phyloP scores from a whole-genome alignment of 2,888 invertebrate species.

The Anoplius nigerrimus region DNA sequence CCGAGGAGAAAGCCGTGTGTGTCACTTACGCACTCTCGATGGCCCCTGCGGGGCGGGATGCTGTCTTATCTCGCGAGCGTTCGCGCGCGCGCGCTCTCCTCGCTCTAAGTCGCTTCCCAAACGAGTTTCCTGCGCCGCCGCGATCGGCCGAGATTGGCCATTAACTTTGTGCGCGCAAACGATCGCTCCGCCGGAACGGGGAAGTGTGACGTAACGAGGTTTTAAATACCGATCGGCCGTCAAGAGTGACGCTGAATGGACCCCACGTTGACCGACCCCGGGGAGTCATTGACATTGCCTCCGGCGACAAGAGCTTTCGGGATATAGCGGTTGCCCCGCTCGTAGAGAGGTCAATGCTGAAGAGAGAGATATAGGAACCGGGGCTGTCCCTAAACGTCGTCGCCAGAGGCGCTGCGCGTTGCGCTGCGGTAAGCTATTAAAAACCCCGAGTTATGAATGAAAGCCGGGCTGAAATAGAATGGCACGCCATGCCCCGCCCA shows the following conservation, averaged over 20 bases:
- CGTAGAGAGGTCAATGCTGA: conserved; percentile 33
- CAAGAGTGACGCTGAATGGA: conserved; percentile 7
- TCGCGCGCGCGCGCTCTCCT: neutral
- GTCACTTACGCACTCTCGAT: conserved; percentile 9
- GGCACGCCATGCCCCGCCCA: conserved; percentile 72
- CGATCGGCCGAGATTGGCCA: no score
- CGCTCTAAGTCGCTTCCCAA: neutral
- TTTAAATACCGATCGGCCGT: neutral
- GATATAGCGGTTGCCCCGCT: conserved; percentile 20
- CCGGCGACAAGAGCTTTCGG: neutral
- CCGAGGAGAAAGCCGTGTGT: conserved; percentile 9
- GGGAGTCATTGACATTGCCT: conserved; percentile 7
- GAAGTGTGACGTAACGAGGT: neutral
- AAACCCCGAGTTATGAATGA: conserved; percentile 74
- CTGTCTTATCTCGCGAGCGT: neutral
- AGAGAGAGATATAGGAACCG: conserved; percentile 41
- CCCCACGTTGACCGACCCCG: conserved; percentile 11
- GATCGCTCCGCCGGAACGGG: neutral
- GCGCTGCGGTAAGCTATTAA: conserved; percentile 67
- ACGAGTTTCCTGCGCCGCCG: no score
- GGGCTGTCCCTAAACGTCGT: conserved; percentile 47
- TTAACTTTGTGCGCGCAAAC: no score
- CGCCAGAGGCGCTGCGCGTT: conserved; percentile 56
- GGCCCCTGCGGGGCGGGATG: neutral
- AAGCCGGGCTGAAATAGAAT: conserved; percentile 73